phyloP scores from a whole-genome alignment of 1,140 invertebrate genomes.

The Drosophila azteca region DNA sequence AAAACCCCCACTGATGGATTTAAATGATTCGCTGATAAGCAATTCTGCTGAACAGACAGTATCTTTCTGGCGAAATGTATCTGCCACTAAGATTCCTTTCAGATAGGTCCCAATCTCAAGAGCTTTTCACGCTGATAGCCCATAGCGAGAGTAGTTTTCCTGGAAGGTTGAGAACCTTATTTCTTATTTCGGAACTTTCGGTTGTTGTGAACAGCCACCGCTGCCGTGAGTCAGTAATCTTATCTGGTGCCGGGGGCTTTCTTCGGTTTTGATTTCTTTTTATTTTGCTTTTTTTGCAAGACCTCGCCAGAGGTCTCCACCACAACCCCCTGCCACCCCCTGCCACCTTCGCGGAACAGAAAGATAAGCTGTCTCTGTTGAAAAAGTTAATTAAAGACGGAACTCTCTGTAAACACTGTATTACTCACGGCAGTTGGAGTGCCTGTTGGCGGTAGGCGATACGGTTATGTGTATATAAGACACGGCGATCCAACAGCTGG shows the following conservation, averaged over 20 bases:
- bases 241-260: slow-evolving; percentile 40
- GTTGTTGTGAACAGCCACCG: slow-evolving; percentile 1
- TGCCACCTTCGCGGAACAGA: no score
- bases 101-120: not conserved
- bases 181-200: slow-evolving; percentile 14
- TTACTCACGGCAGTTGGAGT: slow-evolving; percentile 25
- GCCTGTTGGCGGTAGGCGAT: not conserved
- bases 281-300: slow-evolving; percentile 17
- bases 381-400: slow-evolving; percentile 50
- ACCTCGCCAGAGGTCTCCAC: not conserved
- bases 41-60: no score
- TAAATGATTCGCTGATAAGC: no score
- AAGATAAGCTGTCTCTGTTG: slow-evolving; percentile 34
- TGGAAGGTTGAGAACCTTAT: slow-evolving; percentile 5
- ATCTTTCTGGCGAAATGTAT: no score
- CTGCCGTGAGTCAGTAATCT: slow-evolving; percentile 50
- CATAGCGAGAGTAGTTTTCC: slow-evolving; percentile 28
- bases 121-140: slow-evolving; percentile 23
- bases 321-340: not conserved
- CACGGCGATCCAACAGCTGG: not conserved
- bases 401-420: slow-evolving; percentile 37
- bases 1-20: no score
- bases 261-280: slow-evolving; percentile 37
- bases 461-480: slow-evolving; percentile 44
- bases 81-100: no score